Evolutionary conservation across 2,888 invertebrate genomes (phyloP).

Genomic region (Prenolepis imparis): DNA sequence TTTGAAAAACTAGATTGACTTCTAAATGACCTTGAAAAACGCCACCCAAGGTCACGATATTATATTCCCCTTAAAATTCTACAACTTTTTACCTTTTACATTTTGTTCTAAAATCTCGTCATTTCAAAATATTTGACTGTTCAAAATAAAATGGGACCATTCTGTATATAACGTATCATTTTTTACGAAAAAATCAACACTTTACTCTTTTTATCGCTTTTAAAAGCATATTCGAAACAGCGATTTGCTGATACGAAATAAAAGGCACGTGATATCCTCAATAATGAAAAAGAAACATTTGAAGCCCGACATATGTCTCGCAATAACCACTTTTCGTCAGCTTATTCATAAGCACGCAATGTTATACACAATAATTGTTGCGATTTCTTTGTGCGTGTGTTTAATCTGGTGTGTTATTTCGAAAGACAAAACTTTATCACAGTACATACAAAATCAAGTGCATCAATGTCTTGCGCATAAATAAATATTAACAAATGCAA

Average conservation of each 20-base stretch:
- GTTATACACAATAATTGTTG: slow-evolving; percentile 2
- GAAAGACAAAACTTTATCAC: neutral
- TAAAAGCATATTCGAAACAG: neutral
- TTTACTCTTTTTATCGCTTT: neutral
- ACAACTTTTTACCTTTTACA: too few relatives aligned
- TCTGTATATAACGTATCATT: slow-evolving; percentile 38
- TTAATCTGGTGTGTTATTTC: slow-evolving; percentile 64
- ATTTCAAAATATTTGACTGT: too few relatives aligned
- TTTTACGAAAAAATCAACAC: slow-evolving; percentile 34
- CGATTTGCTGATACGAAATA: slow-evolving; percentile 9
- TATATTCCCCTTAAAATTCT: too few relatives aligned
- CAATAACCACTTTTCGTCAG: slow-evolving; percentile 6
- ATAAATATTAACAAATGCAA: neutral
- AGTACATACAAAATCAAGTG: neutral
- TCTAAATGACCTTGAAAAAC: too few relatives aligned
- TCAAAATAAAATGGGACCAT: too few relatives aligned
- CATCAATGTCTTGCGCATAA: slow-evolving; percentile 3
- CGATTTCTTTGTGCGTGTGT: slow-evolving; percentile 60
- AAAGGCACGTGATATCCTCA: slow-evolving; percentile 1
- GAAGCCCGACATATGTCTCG: neutral
- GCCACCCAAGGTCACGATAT: too few relatives aligned
- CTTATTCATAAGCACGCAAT: neutral
- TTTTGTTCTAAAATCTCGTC: too few relatives aligned
- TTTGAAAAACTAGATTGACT: too few relatives aligned
- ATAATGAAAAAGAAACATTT: slow-evolving; percentile 16